Percentiles rank a stretch among this genome's conserved stretches.
Conservation (phyloP, 2,113 vertebrate species). For the Pachyramphus minor region DNA sequence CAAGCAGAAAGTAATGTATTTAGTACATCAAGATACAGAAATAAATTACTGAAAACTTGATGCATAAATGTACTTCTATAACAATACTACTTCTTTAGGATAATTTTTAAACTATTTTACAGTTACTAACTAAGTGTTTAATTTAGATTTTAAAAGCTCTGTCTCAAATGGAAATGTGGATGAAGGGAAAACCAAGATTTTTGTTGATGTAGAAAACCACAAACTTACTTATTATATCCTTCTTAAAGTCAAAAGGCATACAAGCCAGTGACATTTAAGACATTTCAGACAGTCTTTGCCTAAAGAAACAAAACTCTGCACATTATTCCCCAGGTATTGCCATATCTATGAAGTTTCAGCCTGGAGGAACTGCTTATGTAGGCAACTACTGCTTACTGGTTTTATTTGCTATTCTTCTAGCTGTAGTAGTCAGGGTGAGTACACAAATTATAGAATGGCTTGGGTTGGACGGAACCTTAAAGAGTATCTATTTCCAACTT, state of each 20-base stretch:
- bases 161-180: background rate
- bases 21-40: background rate
- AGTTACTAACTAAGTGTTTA: background rate
- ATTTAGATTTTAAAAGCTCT: background rate
- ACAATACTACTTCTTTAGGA: background rate
- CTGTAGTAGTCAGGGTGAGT: background rate
- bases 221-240: background rate
- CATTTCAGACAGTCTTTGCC: background rate
- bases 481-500: background rate
- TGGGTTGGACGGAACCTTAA: background rate
- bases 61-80: background rate
- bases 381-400: background rate
- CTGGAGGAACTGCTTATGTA: background rate
- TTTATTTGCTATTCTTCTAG: background rate
- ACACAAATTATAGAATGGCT: background rate
- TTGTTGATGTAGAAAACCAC: background rate
- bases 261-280: background rate
- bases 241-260: background rate
- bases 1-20: background rate
- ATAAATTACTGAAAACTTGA: background rate
- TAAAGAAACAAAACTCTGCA: background rate
- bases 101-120: background rate
- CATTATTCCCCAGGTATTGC: background rate
- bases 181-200: background rate
- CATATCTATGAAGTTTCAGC: background rate